phyloP scores from a whole-genome alignment of 2,888 invertebrate species.

The Pachymerium ferrugineum region DNA sequence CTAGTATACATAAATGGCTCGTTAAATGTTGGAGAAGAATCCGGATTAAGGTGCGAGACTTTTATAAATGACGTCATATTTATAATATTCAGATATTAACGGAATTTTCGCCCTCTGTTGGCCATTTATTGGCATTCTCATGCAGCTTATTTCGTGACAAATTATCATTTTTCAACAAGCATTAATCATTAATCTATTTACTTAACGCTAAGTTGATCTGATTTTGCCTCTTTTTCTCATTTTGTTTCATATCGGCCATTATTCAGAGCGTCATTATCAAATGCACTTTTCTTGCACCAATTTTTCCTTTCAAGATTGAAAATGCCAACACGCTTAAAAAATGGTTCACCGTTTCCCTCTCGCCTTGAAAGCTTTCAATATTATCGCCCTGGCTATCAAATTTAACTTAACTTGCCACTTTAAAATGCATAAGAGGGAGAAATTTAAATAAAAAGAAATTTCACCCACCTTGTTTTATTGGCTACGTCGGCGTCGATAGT shows the following conservation, averaged over 20 bases:
- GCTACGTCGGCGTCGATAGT: too few species aligned
- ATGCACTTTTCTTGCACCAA: background rate
- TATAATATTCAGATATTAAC: background rate
- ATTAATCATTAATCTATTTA: constrained; percentile 4
- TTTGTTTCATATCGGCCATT: background rate
- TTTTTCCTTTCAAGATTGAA: too few species aligned
- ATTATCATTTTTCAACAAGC: background rate
- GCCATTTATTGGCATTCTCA: background rate
- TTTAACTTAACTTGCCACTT: background rate
- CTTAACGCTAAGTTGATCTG: background rate
- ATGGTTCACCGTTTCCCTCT: background rate
- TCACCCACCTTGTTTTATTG: too few species aligned
- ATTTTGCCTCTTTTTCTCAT: background rate
- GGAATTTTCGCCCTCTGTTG: background rate
- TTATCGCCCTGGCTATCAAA: background rate
- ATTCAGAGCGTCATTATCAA: background rate
- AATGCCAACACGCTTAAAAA: background rate
- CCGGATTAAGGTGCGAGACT: too few species aligned
- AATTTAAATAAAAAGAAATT: too few species aligned
- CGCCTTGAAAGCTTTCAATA: background rate
- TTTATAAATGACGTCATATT: too few species aligned
- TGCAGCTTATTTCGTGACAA: background rate
- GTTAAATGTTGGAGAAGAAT: too few species aligned
- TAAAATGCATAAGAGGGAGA: background rate
- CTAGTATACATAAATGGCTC: constrained; percentile 3